Percentiles rank a stretch among this genome's conserved stretches.
Conservation (phyloP, 35 echinoderm and acorn worm genomes). For the Amphiura filiformis region DNA sequence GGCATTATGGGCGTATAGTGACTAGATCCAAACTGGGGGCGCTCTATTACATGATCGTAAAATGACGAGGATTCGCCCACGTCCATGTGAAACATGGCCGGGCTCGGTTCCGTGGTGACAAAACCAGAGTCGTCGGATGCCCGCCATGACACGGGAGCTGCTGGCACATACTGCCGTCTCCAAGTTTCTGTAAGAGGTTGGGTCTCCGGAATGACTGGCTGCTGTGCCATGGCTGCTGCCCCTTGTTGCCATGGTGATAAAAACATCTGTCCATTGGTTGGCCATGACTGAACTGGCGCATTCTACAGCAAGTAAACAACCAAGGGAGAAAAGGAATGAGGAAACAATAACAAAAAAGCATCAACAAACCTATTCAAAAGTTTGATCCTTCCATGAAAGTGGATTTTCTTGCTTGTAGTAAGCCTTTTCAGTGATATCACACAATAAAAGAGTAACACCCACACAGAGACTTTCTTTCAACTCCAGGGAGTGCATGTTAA, state of each 20-base stretch:
- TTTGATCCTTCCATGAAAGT: not conserved
- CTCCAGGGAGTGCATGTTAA: no score
- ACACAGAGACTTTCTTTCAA: no score
- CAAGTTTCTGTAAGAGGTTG: conserved; percentile 98
- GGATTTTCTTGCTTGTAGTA: no score
- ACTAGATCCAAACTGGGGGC: conserved; percentile 52
- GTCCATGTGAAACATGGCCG: conserved; percentile 97
- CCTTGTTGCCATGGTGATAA: conserved; percentile 99
- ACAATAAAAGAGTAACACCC: no score
- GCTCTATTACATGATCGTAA: conserved; percentile 86
- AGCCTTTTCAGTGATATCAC: no score
- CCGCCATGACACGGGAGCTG: conserved; percentile 93
- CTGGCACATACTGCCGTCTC: conserved; percentile 99
- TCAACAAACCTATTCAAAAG: not conserved
- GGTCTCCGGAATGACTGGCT: conserved; percentile 99
- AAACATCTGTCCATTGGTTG: conserved; percentile 87
- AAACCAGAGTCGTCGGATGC: conserved; percentile 83
- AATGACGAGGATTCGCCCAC: conserved; percentile 59
- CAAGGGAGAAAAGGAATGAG: not conserved
- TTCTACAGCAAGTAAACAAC: conserved; percentile 45
- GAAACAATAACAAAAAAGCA: not conserved
- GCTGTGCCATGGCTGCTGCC: conserved; percentile 89
- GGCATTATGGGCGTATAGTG: conserved; percentile 76
- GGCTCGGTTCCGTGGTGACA: conserved; percentile 81
- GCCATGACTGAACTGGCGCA: conserved; percentile 96